Conservation (phyloP, 2,113 vertebrate species). For the Xiphophorus couchianus region DNA sequence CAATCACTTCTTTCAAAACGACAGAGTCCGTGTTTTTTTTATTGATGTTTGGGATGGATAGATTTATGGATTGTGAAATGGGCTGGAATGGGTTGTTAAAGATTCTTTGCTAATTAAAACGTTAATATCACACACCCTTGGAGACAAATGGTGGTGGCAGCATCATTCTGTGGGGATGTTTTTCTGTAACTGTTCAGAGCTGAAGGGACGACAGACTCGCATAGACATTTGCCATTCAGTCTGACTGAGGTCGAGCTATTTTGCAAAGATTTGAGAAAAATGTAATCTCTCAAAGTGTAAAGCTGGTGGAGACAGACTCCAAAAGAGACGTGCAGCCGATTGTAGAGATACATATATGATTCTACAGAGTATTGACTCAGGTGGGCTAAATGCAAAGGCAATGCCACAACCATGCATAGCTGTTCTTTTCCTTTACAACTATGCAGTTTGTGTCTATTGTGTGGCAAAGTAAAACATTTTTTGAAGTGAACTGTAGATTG, state of each 20-base stretch:
- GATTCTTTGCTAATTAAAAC: no score
- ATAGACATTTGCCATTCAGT: no score
- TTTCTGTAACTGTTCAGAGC: no score
- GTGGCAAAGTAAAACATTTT: neutral
- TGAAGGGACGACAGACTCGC: no score
- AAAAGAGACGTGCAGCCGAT: no score
- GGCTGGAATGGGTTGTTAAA: constrained; percentile 8
- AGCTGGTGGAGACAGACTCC: neutral
- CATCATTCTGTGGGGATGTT: no score
- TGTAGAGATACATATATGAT: neutral
- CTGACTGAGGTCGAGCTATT: no score
- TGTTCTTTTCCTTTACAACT: neutral
- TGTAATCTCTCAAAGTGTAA: no score
- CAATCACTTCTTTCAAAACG: constrained; percentile 35
- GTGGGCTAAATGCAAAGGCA: neutral
- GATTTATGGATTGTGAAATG: constrained; percentile 32
- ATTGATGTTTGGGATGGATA: neutral
- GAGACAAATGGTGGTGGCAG: no score
- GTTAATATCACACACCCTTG: no score
- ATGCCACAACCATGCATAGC: neutral
- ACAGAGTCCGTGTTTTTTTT: constrained; percentile 29
- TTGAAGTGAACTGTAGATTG: neutral
- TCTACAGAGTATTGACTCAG: neutral
- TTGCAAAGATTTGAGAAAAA: neutral
- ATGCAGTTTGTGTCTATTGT: neutral